Conservation (phyloP, 1,140 invertebrate species). For the Drosophila navojoa region DNA sequence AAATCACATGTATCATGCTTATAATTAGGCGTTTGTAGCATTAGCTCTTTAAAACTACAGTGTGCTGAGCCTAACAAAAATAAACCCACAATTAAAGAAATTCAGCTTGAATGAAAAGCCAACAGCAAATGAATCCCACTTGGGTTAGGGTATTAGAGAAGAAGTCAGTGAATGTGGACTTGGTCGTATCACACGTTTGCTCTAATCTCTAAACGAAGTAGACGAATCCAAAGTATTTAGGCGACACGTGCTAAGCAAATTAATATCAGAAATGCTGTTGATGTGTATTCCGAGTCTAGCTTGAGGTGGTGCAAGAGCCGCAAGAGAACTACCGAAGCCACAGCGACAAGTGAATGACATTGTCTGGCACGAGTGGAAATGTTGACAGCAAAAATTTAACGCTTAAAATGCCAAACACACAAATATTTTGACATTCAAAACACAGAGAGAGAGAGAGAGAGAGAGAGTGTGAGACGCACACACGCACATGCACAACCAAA, state of each 20-base stretch:
- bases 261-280: constrained; percentile 53
- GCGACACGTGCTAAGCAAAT: constrained; percentile 66
- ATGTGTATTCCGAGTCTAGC: neutral
- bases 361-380: constrained; percentile 44
- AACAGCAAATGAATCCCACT: too few species aligned
- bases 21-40: too few species aligned
- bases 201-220: constrained; percentile 31
- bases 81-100: too few species aligned
- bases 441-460: constrained; percentile 38
- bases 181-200: constrained; percentile 2
- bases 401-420: constrained; percentile 79
- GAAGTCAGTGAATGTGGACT: too few species aligned
- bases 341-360: constrained; percentile 32
- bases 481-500: constrained; percentile 11
- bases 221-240: constrained; percentile 34
- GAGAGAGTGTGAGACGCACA: constrained; percentile 35
- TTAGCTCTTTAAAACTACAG: too few species aligned
- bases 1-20: too few species aligned
- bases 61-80: neutral
- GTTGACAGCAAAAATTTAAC: constrained; percentile 79
- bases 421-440: constrained; percentile 80
- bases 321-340: constrained; percentile 21
- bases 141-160: neutral
- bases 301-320: constrained; percentile 3
- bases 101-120: neutral